Conservation (phyloP, 1,140 invertebrate genomes). For the Neodiprion fabricii region DNA sequence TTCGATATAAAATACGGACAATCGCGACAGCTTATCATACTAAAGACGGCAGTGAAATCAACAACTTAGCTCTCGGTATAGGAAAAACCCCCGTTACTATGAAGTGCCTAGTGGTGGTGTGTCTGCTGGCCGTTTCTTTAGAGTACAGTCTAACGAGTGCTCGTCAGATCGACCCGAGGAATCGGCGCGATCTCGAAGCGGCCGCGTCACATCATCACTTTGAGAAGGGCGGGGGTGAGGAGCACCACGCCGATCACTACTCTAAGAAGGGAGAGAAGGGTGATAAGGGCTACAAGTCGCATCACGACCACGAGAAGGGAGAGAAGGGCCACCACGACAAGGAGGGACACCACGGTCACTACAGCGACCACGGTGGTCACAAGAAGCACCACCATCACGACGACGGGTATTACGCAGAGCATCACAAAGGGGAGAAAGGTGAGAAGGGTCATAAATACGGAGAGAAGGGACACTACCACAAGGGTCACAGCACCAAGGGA, state of each 20-base stretch:
- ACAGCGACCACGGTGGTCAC: constrained; percentile 69
- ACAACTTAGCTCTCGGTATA: constrained; percentile 18
- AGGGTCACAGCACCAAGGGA: constrained; percentile 73
- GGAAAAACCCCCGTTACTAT: constrained; percentile 21
- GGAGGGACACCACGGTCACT: constrained; percentile 70
- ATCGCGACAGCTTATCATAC: constrained; percentile 36
- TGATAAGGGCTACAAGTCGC: constrained; percentile 63
- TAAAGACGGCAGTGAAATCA: constrained; percentile 29
- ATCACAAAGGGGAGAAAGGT: constrained; percentile 67
- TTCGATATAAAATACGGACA: constrained; percentile 46
- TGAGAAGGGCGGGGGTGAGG: constrained; percentile 57
- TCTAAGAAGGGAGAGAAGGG: constrained; percentile 66
- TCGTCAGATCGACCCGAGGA: constrained; percentile 25
- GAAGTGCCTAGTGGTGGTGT: constrained; percentile 26
- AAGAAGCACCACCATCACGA: constrained; percentile 75
- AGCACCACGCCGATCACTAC: constrained; percentile 67
- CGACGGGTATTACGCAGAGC: constrained; percentile 70
- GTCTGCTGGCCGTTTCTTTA: constrained; percentile 22
- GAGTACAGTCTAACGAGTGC: constrained; percentile 22
- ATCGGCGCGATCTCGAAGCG: constrained; percentile 42
- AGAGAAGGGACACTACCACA: constrained; percentile 70
- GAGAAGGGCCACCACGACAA: constrained; percentile 73
- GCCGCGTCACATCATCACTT: constrained; percentile 46
- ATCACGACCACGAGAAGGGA: constrained; percentile 71
- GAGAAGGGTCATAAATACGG: constrained; percentile 73